Base-by-base conservation (phyloP, 2,113 vertebrate genomes). In the Electrona antarctica region DNA sequence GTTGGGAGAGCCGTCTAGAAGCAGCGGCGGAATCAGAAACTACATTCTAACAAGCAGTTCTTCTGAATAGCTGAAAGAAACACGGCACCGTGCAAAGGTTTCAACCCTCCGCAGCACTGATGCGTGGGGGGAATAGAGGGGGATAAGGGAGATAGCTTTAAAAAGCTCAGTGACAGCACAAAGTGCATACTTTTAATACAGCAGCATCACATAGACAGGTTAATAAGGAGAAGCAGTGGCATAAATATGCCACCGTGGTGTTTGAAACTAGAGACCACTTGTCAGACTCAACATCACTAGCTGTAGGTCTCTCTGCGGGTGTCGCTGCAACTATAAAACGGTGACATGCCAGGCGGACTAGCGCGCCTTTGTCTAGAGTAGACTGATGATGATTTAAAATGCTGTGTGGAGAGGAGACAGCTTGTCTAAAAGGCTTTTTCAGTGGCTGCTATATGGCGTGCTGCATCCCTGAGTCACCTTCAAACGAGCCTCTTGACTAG, bases 351-450 rank as follows among this genome's bases (percentile, higher is more conserved):
- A 88, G 75, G 83, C 69, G 82, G 84, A 84, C 74, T 61, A 85
- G 85, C 84, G 77, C 73, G 65, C 83, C 84, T 86, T 80, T 62
- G 71, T 86, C 77, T 69, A 57, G 21, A 21, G 21, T 21, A 21
- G 77, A 84, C 86, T 86, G 89, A 89, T 91, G 90, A 90, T 89
- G 91, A 90, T 92, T 92, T 92, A 92, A 92, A 92, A 90, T 86
- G 89, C 77, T 84, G 1, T 71, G 33, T 71, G 69, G 82, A 84
- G 78, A 84, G 86, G 81, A 87, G 87, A 89, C 88, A 85, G 89
- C 76, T 82, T 85, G 82, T 88, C 86, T 90, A 87, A 86, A 82
- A 91, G 91, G 78, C 80, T 86, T 78, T 89, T 90, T 88, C 90
- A 73, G 61, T 73, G 83, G 85, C 87, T 76, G 75, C 78, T 60